Evolutionary conservation across 2,797 vertebrate genomes (phyloP).

Genomic region (Philypnodon macrostomus): DNA sequence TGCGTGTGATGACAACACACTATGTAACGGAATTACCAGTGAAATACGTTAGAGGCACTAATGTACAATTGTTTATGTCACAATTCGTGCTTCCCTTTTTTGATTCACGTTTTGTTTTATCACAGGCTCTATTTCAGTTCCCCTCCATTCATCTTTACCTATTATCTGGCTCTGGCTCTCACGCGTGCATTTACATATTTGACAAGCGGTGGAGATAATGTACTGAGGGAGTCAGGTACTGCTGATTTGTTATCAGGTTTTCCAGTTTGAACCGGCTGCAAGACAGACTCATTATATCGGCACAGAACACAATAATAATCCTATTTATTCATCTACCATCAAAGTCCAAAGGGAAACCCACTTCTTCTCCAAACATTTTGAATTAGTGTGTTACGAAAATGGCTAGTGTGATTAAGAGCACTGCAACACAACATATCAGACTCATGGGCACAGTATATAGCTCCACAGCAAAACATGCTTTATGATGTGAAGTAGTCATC

Average conservation of each 20-base stretch:
- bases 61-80: conserved; percentile 13
- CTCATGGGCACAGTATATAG: too few relatives aligned
- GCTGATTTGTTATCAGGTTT: conserved; percentile 27
- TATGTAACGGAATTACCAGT: conserved; percentile 23
- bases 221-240: conserved; percentile 19
- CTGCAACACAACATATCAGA: too few relatives aligned
- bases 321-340: too few relatives aligned
- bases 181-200: conserved; percentile 25
- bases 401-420: too few relatives aligned
- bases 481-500: too few relatives aligned
- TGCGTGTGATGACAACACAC: conserved; percentile 42
- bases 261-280: conserved; percentile 1
- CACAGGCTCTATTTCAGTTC: neutral
- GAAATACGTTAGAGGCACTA: too few relatives aligned
- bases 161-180: neutral
- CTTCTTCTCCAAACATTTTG: too few relatives aligned
- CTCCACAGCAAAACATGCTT: too few relatives aligned
- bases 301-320: too few relatives aligned
- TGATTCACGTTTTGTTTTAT: conserved; percentile 3
- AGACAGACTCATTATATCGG: neutral
- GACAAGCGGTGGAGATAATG: conserved; percentile 26
- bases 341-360: too few relatives aligned
- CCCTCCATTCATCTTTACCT: conserved; percentile 3
- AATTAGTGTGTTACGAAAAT: too few relatives aligned
- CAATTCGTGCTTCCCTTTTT: neutral